phyloP scores from a whole-genome alignment of 2,113 vertebrate genomes.

The Onychorhynchus coronatus region DNA sequence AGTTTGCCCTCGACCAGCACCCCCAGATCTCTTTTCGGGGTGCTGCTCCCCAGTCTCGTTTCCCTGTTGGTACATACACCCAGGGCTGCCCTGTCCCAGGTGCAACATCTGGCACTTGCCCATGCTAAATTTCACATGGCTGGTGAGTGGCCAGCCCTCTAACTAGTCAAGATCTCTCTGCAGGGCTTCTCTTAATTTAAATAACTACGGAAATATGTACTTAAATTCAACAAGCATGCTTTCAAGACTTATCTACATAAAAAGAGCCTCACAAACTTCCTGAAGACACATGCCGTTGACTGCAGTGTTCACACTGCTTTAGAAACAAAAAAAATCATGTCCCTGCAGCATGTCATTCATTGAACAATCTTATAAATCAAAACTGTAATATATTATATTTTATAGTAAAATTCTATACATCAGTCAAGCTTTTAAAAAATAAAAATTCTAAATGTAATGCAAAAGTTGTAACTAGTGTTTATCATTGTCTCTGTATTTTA shows the following conservation, averaged over 20 bases:
- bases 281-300: neutral
- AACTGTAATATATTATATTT: neutral
- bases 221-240: neutral
- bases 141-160: neutral
- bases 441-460: neutral
- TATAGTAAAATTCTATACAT: neutral
- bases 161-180: neutral
- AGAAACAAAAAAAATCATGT: neutral
- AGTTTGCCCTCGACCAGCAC: fast-evolving
- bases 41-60: neutral
- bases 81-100: neutral
- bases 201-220: neutral
- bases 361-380: neutral
- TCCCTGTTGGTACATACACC: neutral
- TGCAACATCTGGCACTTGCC: neutral
- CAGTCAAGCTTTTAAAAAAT: neutral
- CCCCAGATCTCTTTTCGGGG: neutral
- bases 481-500: neutral
- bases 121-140: neutral
- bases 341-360: neutral
- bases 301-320: neutral
- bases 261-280: neutral
- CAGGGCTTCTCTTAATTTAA: neutral
- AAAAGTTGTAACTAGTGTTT: neutral
- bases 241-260: neutral